Percentiles rank a stretch among this genome's conserved stretches.
Conservation (phyloP, 2,797 vertebrate species). For the Sciurus vulgaris region DNA sequence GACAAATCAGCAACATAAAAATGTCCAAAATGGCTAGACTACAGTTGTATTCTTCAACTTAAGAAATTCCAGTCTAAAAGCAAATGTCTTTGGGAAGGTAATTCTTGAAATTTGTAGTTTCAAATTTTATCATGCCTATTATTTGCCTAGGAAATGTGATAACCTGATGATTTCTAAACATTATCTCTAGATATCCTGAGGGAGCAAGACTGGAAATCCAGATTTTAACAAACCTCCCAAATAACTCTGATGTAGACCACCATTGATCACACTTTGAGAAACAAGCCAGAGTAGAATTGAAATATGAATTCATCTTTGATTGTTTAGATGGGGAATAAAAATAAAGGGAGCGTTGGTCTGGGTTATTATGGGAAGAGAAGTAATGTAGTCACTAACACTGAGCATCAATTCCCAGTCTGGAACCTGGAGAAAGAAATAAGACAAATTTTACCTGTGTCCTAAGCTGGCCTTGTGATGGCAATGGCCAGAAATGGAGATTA, state of each 20-base stretch:
- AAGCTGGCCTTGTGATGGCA: not conserved
- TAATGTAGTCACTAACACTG: not conserved
- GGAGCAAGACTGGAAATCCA: not conserved
- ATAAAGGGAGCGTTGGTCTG: not conserved
- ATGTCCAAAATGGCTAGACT: not conserved
- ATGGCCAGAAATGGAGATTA: not conserved
- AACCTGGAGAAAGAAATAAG: not conserved
- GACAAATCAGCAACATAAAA: not conserved
- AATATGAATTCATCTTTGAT: not conserved
- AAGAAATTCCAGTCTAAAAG: not conserved
- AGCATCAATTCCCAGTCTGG: not conserved
- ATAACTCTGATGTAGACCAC: not conserved
- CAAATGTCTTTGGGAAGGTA: not conserved
- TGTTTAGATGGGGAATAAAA: not conserved
- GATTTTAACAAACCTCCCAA: not conserved
- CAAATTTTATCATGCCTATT: not conserved
- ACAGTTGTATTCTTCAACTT: not conserved
- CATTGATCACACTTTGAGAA: conserved; percentile 10
- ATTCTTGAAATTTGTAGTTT: conserved; percentile 41
- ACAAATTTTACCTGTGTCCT: not conserved
- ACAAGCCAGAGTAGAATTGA: not conserved
- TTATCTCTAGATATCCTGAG: not conserved
- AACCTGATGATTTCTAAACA: not conserved
- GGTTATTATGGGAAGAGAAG: not conserved
- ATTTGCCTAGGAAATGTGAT: not conserved